phyloP scores from a whole-genome alignment of 1,140 invertebrate genomes.

The Drosophila nigrodunni region DNA sequence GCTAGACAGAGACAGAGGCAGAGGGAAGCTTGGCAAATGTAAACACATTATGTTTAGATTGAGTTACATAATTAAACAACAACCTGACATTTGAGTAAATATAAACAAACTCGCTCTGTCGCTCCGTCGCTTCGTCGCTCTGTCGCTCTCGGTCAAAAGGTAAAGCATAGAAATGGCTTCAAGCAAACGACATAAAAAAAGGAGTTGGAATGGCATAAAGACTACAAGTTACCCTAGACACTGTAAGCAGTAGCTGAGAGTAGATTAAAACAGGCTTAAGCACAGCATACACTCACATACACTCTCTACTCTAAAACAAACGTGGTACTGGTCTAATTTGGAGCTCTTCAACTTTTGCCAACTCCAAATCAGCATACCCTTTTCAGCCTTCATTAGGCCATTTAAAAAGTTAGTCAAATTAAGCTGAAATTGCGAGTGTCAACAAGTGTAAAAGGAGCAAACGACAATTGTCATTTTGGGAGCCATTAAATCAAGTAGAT shows the following conservation, averaged over 20 bases:
- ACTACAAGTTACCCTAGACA: too few relatives aligned
- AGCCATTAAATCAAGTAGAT: conserved; percentile 21
- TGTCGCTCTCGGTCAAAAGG: not conserved
- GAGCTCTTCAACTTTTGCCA: too few relatives aligned
- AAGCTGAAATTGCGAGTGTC: conserved; percentile 21
- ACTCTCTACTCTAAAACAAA: too few relatives aligned
- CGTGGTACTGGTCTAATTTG: too few relatives aligned
- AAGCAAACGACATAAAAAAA: not conserved
- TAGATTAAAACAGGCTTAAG: too few relatives aligned
- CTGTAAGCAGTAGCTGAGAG: too few relatives aligned
- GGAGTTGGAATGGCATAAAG: not conserved
- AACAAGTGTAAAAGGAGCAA: conserved; percentile 8
- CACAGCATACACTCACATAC: too few relatives aligned
- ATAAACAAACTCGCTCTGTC: conserved; percentile 35
- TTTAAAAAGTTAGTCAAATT: not conserved
- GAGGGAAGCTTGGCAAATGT: conserved; percentile 27
- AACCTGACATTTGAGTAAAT: conserved; percentile 57
- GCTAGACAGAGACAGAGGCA: not conserved
- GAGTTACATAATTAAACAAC: conserved; percentile 64
- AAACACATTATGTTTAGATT: conserved; percentile 63
- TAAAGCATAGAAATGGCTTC: not conserved
- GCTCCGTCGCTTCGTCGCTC: not conserved
- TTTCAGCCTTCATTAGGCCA: too few relatives aligned
- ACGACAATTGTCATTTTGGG: not conserved
- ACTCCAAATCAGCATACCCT: too few relatives aligned